Conservation (phyloP, 2,113 vertebrate genomes). For the Chaenogobius annularis region DNA sequence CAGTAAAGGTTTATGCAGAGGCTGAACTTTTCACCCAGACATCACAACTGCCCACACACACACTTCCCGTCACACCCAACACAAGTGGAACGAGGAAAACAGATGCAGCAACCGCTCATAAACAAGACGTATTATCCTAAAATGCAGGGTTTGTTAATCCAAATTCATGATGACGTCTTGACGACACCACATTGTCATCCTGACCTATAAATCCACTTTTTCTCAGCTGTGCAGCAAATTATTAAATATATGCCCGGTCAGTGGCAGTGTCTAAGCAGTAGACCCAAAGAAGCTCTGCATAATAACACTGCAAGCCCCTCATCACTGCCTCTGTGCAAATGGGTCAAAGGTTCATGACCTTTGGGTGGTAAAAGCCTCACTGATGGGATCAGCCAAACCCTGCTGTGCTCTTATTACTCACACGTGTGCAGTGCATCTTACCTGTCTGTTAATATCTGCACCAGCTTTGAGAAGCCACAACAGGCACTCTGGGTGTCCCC, state of each 20-base stretch:
- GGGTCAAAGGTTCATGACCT: conserved; percentile 30
- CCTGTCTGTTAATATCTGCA: conserved; percentile 96
- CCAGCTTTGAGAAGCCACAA: conserved; percentile 95
- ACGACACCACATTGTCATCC: conserved; percentile 52
- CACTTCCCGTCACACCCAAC: conserved; percentile 39
- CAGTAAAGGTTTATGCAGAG: conserved; percentile 6
- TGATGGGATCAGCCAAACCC: conserved; percentile 56
- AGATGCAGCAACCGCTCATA: not conserved
- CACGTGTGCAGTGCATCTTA: conserved; percentile 50
- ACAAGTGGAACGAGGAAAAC: not conserved
- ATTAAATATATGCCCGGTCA: conserved; percentile 29
- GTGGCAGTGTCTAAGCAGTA: conserved; percentile 17
- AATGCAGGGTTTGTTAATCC: not conserved
- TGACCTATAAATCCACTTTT: conserved; percentile 71
- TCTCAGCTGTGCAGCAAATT: conserved; percentile 37
- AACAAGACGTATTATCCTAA: not conserved
- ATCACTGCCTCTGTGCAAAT: not conserved
- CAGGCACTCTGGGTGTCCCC: conserved; percentile 95
- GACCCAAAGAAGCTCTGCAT: not conserved
- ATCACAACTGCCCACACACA: conserved; percentile 40
- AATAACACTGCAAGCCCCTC: not conserved
- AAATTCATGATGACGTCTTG: conserved; percentile 1
- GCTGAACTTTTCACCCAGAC: conserved; percentile 55
- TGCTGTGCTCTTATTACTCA: conserved; percentile 25
- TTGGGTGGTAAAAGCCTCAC: conserved; percentile 41